These are phyloP conservation scores for Blastobasis lacticolella DNA, from an alignment of 2,888 invertebrate genomes.

Conservation along the genomic window DNA sequence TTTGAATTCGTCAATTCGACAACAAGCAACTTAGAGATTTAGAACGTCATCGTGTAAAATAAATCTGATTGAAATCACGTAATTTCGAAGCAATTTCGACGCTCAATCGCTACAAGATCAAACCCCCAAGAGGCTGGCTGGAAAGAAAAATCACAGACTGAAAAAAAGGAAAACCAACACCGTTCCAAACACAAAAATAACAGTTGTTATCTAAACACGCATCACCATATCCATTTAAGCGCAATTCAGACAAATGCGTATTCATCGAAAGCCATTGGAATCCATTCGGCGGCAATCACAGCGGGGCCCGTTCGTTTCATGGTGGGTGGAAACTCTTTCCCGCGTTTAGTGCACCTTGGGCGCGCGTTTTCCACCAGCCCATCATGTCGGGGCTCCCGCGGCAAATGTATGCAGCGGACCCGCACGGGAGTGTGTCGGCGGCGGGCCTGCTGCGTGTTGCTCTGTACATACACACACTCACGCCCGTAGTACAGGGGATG, in stretches of 20 bases:
- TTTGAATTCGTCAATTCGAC: no score
- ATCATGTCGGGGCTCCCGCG: slow-evolving; percentile 16
- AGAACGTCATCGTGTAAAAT: no score
- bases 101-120: no score
- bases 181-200: not conserved
- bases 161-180: no score
- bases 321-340: slow-evolving; percentile 22
- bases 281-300: slow-evolving; percentile 22
- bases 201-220: slow-evolving; percentile 3
- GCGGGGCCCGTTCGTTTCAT: no score
- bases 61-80: no score
- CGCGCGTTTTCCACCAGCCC: slow-evolving; percentile 21
- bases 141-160: no score
- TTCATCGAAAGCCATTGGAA: slow-evolving; percentile 28
- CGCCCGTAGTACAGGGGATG: no score
- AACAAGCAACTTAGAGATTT: no score
- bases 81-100: no score
- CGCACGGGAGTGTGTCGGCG: slow-evolving; percentile 18
- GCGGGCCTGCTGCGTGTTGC: not conserved
- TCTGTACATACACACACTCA: no score
- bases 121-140: no score
- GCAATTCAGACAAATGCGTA: slow-evolving; percentile 9
- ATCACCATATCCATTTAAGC: slow-evolving; percentile 7
- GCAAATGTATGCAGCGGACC: slow-evolving; percentile 15
- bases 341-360: slow-evolving; percentile 53